These are phyloP conservation scores for Nymphalis polychloros DNA, from an alignment of 2,888 invertebrate genomes.

Conservation along the genomic window DNA sequence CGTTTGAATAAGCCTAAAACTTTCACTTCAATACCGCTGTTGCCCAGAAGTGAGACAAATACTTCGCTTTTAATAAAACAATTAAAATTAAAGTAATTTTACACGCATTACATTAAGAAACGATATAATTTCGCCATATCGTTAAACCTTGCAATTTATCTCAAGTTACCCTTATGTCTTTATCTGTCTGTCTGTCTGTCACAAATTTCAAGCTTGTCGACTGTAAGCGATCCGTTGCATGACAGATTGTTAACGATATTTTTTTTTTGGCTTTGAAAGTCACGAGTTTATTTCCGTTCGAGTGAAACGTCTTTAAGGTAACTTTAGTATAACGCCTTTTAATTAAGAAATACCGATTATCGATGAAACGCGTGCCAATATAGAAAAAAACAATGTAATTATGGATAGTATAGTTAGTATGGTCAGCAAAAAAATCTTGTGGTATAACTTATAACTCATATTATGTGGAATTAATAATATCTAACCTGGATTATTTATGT, in stretches of 20 bases:
- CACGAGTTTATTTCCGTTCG: conserved; percentile 5
- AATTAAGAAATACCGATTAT: too few relatives aligned
- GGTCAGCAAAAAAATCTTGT: too few relatives aligned
- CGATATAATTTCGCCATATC: conserved; percentile 25
- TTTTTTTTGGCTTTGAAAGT: conserved; percentile 36
- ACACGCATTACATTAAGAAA: neutral
- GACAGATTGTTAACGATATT: conserved; percentile 40
- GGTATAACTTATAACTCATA: too few relatives aligned
- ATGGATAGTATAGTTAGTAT: too few relatives aligned
- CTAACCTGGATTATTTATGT: too few relatives aligned
- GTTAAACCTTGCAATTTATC: conserved; percentile 28
- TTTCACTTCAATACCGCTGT: too few relatives aligned
- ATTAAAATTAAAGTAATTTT: neutral
- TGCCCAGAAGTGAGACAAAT: too few relatives aligned
- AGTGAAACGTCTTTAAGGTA: neutral
- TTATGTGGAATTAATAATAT: too few relatives aligned
- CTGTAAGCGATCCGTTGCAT: conserved; percentile 40
- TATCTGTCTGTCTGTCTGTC: conserved; percentile 42
- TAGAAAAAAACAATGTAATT: too few relatives aligned
- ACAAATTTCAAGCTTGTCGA: conserved; percentile 54
- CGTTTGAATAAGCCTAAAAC: too few relatives aligned
- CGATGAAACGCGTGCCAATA: too few relatives aligned
- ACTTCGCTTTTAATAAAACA: too few relatives aligned
- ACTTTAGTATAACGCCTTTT: neutral
- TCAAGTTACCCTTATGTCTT: conserved; percentile 31